Evolutionary conservation across 2,113 vertebrate genomes (phyloP).

Genomic region (Argyrosomus japonicus): DNA sequence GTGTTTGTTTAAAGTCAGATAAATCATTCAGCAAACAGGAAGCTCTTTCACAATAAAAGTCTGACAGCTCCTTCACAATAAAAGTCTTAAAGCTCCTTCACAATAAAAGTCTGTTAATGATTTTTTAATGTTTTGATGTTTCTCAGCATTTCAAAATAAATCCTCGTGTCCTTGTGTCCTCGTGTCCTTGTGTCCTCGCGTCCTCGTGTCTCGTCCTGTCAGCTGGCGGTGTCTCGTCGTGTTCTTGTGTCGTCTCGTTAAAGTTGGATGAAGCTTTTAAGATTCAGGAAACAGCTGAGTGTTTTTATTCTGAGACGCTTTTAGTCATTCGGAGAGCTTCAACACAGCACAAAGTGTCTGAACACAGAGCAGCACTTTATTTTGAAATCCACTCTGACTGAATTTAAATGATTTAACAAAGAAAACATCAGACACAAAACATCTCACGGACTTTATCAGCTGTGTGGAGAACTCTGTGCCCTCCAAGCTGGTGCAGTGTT

Average conservation of each 20-base stretch:
- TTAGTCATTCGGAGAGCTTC: neutral
- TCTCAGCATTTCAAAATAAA: neutral
- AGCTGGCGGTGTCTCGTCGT: neutral
- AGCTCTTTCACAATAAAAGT: neutral
- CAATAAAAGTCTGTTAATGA: neutral
- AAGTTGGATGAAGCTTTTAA: conserved; percentile 31
- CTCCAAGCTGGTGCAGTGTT: too few species aligned
- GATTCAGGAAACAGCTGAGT: neutral
- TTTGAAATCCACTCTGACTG: too few species aligned
- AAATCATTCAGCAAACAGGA: too few species aligned
- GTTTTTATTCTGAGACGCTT: conserved; percentile 3
- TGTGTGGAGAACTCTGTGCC: too few species aligned
- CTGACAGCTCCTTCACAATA: neutral
- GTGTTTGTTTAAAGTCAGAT: too few species aligned
- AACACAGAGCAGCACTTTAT: neutral
- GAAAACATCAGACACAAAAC: too few species aligned
- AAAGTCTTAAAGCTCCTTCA: neutral
- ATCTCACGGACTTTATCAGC: too few species aligned
- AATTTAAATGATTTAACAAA: too few species aligned
- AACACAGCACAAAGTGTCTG: neutral
- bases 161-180: too few species aligned
- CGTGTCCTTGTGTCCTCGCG: too few species aligned
- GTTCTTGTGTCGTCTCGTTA: neutral
- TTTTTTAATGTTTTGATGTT: neutral
- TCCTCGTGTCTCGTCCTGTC: neutral